A percentile compares a stretch with the other conserved stretches of the same genome.
Conservation (phyloP, 2,113 vertebrate species). For the Mola mola region DNA sequence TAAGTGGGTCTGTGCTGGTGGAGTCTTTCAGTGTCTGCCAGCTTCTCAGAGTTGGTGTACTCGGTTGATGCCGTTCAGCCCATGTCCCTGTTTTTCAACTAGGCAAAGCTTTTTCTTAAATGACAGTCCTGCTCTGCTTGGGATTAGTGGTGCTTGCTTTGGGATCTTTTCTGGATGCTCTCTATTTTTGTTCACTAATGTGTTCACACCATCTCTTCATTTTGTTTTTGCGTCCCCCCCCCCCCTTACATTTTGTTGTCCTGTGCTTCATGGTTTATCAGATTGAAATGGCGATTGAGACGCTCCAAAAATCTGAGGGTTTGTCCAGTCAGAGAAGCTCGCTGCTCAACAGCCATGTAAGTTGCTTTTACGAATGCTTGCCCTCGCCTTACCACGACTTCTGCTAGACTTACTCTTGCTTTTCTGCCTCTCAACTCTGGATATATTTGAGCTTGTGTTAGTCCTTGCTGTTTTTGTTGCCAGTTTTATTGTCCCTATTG, state of each 20-base stretch:
- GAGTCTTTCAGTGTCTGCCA: slow-evolving; percentile 10
- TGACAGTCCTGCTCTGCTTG: slow-evolving; percentile 82
- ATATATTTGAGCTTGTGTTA: slow-evolving; percentile 25
- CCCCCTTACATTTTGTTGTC: slow-evolving; percentile 77
- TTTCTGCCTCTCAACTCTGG: slow-evolving; percentile 34
- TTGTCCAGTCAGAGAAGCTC: slow-evolving; percentile 98
- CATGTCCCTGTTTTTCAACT: background rate
- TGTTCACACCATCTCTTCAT: slow-evolving; percentile 41
- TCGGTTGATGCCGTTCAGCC: background rate
- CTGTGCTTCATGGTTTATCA: slow-evolving; percentile 87
- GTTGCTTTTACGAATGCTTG: slow-evolving; percentile 77
- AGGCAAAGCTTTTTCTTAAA: background rate
- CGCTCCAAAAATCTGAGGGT: slow-evolving; percentile 99
- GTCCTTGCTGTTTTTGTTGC: slow-evolving; percentile 39
- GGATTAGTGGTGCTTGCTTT: slow-evolving; percentile 86
- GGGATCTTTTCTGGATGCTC: slow-evolving; percentile 38
- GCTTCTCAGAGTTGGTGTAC: background rate
- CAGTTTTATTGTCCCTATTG: slow-evolving; percentile 23
- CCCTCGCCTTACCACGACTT: slow-evolving; percentile 33
- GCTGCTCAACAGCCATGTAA: slow-evolving; percentile 99
- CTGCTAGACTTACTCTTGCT: slow-evolving; percentile 37
- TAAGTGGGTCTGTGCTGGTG: slow-evolving; percentile 1
- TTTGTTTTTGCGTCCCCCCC: slow-evolving; percentile 51
- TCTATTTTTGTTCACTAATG: slow-evolving; percentile 52
- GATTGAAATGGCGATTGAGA: slow-evolving; percentile 99